Base-by-base conservation (phyloP, 2,797 vertebrate genomes). In the Chromobotia macracanthus region DNA sequence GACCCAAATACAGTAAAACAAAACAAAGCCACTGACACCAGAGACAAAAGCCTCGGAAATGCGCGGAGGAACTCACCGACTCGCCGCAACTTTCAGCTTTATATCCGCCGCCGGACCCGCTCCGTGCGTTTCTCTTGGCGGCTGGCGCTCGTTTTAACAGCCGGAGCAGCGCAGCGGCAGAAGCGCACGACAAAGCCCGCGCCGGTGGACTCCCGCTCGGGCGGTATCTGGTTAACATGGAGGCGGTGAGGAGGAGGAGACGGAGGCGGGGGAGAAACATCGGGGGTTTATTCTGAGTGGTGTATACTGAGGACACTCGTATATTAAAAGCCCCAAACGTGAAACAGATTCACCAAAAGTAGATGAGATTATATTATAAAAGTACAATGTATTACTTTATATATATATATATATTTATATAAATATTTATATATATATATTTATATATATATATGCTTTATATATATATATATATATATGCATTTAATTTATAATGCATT, bases 181-280 rank as follows among this genome's bases (percentile, higher is more conserved):
- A 72, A 77, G 85, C 86, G 86, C 90, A 91, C 90, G 92, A 93
- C 92, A 93, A 93, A 93, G 91, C 91, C 88, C 87, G 84, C 83
- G 90, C 90, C 87, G 84, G 89, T 88, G 79, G 68, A 87, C 85
- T 84, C 89, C 89, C 92, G 93, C 94, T 93, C 90, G 88, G 88
- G 94, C 88, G 94, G 91, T 90, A 88, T 88, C 86, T 87, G 89
- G 96, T 97, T 95, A 95, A 94, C 95, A 96, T 96, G 91, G 75
- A 50, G 75, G 83, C 79, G 63, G 79, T 81, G 84, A 55, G 84
- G 84, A 80, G 85, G 78, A 79, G 53, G 58, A 75, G 74, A 72
- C 78, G 79, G 76, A 68, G 67, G 79, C 61, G 79, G 83, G 84
- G 69, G 80, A 84, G 28, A 15, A 61, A 18, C 3, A 18, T 35